Percentiles rank a stretch among this genome's conserved stretches.
Conservation (phyloP, 2,113 vertebrate genomes). For the Chlorodrepanis virens region DNA sequence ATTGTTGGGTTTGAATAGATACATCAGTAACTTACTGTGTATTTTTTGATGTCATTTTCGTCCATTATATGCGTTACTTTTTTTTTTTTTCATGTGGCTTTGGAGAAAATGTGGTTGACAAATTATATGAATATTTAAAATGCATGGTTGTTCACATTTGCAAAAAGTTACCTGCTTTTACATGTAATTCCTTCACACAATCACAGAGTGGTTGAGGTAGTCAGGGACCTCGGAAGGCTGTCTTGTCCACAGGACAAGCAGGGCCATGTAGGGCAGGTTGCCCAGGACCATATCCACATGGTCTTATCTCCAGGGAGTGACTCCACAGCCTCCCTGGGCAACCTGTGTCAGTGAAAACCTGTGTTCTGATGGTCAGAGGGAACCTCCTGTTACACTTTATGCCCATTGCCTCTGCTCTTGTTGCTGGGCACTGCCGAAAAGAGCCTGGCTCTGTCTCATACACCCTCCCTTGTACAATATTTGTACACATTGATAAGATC, state of each 20-base stretch:
- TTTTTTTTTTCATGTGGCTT: neutral
- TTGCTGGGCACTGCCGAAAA: neutral
- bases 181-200: neutral
- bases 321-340: neutral
- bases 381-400: neutral
- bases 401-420: neutral
- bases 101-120: neutral
- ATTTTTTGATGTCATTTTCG: neutral
- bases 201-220: neutral
- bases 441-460: neutral
- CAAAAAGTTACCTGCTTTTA: neutral
- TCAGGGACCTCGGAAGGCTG: neutral
- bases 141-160: neutral
- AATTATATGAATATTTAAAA: neutral
- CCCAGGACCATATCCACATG: neutral
- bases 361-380: neutral
- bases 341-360: neutral
- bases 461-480: neutral
- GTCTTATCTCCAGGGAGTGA: neutral
- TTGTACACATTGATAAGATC: neutral
- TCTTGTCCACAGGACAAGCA: neutral
- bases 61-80: neutral
- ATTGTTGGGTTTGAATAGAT: neutral
- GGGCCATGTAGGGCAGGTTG: neutral
- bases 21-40: neutral